Evolutionary conservation across 1,140 invertebrate genomes (phyloP).

Genomic region (Holcopasites calliopsidis): DNA sequence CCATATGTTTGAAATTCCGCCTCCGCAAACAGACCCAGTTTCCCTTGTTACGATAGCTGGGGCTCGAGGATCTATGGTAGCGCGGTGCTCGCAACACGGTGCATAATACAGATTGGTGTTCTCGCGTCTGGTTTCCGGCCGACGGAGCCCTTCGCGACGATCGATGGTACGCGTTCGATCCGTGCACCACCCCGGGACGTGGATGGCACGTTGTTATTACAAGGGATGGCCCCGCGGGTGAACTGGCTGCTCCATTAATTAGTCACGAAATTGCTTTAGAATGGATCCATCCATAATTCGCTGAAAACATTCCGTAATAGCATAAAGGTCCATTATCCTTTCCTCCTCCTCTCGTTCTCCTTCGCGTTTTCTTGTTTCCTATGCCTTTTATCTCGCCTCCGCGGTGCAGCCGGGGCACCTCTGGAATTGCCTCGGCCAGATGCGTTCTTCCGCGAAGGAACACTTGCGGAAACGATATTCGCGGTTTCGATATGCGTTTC

Average conservation of each 20-base stretch:
- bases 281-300: slow-evolving; percentile 13
- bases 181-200: not conserved
- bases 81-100: slow-evolving; percentile 24
- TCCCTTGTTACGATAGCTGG: not conserved
- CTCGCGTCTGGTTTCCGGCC: slow-evolving; percentile 40
- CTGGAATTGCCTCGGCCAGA: not conserved
- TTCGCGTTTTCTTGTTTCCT: too few relatives aligned
- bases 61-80: not conserved
- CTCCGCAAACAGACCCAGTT: slow-evolving; percentile 20
- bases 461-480: not conserved
- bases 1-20: slow-evolving; percentile 5
- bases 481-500: slow-evolving; percentile 5
- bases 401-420: not conserved
- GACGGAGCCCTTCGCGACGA: slow-evolving; percentile 29
- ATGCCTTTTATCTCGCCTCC: not conserved
- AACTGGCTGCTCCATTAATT: slow-evolving; percentile 33
- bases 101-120: slow-evolving; percentile 48
- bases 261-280: slow-evolving; percentile 33
- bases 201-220: slow-evolving; percentile 22
- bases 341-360: not conserved
- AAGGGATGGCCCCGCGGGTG: slow-evolving; percentile 12
- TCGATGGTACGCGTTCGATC: slow-evolving; percentile 38
- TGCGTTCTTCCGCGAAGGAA: not conserved
- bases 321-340: not conserved
- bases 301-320: slow-evolving; percentile 14